Conservation (phyloP, 35 echinoderm and acorn worm species). For the Ophiothrix spiculata region DNA sequence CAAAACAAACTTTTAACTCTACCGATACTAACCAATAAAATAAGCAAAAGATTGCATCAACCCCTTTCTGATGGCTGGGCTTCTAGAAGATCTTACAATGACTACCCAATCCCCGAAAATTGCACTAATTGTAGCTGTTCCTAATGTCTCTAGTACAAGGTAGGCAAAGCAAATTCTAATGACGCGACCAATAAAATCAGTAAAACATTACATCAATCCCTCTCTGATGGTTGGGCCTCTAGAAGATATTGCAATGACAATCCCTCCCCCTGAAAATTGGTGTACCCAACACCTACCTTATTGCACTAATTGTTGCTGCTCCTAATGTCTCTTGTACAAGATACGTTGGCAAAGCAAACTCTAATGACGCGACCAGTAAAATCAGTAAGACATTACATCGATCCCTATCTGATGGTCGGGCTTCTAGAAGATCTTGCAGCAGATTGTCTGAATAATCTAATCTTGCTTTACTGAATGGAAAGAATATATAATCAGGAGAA, state of each 20-base stretch:
- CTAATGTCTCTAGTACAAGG: slow-evolving; percentile 70
- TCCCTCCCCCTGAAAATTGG: neutral
- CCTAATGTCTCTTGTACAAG: slow-evolving; percentile 72
- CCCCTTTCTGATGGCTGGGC: slow-evolving; percentile 41
- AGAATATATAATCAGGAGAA: too few relatives aligned
- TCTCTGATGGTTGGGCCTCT: slow-evolving; percentile 32
- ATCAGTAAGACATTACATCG: slow-evolving; percentile 82
- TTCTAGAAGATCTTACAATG: slow-evolving; percentile 65
- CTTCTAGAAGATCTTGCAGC: slow-evolving; percentile 62
- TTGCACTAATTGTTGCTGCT: slow-evolving; percentile 49
- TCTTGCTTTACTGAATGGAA: neutral
- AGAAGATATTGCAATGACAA: slow-evolving; percentile 55
- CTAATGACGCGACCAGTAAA: slow-evolving; percentile 76
- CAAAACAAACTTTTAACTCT: slow-evolving; percentile 61
- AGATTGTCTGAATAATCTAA: neutral
- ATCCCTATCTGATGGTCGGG: slow-evolving; percentile 44
- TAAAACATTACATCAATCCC: slow-evolving; percentile 75
- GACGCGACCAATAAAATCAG: slow-evolving; percentile 83
- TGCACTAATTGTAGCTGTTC: slow-evolving; percentile 50
- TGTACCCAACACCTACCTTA: slow-evolving; percentile 41
- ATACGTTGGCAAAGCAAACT: slow-evolving; percentile 65
- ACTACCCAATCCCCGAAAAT: neutral
- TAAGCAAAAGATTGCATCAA: slow-evolving; percentile 74
- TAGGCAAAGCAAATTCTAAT: slow-evolving; percentile 74
- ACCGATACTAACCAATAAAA: slow-evolving; percentile 60